A percentile compares a stretch with the other conserved stretches of the same genome.
Evolutionary conservation across 2,797 vertebrate genomes (phyloP).

Genomic region (Pangasius macronema): DNA sequence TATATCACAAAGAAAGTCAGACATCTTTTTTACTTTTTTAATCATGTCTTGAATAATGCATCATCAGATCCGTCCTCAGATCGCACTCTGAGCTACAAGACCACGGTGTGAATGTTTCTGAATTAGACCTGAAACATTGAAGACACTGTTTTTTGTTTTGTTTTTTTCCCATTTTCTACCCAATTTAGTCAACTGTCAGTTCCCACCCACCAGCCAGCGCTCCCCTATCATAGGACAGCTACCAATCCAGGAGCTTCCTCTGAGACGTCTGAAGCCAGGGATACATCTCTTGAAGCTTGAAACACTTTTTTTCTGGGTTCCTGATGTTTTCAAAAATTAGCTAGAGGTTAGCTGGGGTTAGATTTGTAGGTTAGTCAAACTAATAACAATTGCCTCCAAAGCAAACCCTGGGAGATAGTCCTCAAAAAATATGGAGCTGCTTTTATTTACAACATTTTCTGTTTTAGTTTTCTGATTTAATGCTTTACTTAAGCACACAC

Average conservation of each 20-base stretch:
- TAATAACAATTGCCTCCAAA: neutral
- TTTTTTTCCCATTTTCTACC: neutral
- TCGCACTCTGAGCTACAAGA: neutral
- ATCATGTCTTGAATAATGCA: neutral
- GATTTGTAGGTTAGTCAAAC: neutral
- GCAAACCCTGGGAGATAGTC: neutral
- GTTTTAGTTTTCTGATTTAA: neutral
- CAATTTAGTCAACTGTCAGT: neutral
- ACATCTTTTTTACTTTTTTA: neutral
- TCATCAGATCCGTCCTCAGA: slow-evolving; percentile 11
- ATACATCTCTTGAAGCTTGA: neutral
- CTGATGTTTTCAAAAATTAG: neutral
- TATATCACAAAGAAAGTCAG: neutral
- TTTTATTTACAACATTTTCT: neutral
- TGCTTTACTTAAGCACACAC: neutral
- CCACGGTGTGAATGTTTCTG: neutral
- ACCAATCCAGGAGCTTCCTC: neutral
- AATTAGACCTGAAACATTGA: neutral
- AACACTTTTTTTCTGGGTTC: neutral
- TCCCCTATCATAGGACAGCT: neutral
- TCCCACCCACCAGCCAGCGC: neutral
- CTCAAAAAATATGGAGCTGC: neutral
- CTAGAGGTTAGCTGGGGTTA: no score
- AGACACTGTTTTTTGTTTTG: neutral
- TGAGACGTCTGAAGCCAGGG: neutral